phyloP scores from a whole-genome alignment of 2,888 invertebrate genomes.

The Meteorus cinctellus region DNA sequence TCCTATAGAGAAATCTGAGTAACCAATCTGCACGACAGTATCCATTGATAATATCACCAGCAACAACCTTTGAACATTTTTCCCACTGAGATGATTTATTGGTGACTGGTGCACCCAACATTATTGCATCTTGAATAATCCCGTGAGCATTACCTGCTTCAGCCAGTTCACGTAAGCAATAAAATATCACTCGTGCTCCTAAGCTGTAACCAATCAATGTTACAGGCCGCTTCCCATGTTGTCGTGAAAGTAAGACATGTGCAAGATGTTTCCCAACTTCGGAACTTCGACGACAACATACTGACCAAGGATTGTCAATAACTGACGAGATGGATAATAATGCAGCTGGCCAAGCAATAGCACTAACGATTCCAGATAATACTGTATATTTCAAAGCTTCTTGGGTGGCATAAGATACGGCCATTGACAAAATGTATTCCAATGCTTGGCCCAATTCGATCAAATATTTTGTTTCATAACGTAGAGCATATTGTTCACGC shows the following conservation, averaged over 20 bases:
- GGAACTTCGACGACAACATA: constrained; percentile 77
- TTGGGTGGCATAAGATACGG: constrained; percentile 77
- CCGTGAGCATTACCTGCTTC: constrained; percentile 75
- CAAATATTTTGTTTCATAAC: constrained; percentile 79
- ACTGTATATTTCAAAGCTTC: constrained; percentile 80
- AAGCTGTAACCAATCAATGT: constrained; percentile 80
- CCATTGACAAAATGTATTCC: constrained; percentile 77
- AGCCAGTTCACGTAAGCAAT: constrained; percentile 77
- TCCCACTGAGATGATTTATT: constrained; percentile 77
- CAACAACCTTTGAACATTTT: constrained; percentile 75
- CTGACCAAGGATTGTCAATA: constrained; percentile 82
- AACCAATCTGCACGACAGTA: constrained; percentile 81
- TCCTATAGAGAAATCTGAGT: constrained; percentile 79
- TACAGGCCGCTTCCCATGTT: constrained; percentile 80
- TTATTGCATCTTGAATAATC: constrained; percentile 79
- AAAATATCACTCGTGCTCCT: constrained; percentile 81
- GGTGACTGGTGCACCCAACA: constrained; percentile 80
- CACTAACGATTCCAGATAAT: constrained; percentile 79
- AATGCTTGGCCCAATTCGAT: constrained; percentile 78
- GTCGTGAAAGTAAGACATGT: constrained; percentile 77
- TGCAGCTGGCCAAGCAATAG: constrained; percentile 80
- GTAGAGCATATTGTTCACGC: constrained; percentile 79
- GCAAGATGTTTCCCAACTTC: constrained; percentile 80
- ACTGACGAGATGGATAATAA: constrained; percentile 76
- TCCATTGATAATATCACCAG: constrained; percentile 80